Percentiles rank a stretch among this genome's conserved stretches.
Evolutionary conservation across 2,888 invertebrate genomes (phyloP).

Genomic region (Ichneumon xanthorius): DNA sequence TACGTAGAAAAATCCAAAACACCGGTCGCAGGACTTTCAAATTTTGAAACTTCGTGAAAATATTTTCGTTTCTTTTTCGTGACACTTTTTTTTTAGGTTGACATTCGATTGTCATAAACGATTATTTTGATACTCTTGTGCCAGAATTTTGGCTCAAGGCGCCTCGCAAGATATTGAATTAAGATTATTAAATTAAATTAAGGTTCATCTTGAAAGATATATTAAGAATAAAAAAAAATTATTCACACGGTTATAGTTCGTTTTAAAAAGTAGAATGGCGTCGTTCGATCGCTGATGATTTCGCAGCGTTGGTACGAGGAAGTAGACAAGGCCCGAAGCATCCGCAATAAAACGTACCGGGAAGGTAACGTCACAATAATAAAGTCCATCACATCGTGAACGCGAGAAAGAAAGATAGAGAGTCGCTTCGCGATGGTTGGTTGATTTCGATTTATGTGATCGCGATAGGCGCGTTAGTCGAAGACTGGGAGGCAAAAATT

Average conservation of each 20-base stretch:
- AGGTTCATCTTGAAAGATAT: background rate
- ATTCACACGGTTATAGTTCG: background rate
- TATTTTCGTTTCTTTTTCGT: no score
- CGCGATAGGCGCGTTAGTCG: conserved; percentile 20
- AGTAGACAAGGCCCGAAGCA: background rate
- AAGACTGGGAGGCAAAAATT: background rate
- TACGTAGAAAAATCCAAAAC: background rate
- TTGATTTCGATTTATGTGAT: conserved; percentile 31
- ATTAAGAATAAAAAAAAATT: background rate
- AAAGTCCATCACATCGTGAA: background rate
- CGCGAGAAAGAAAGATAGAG: conserved; percentile 22
- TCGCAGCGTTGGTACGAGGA: background rate
- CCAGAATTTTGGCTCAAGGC: background rate
- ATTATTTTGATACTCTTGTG: background rate
- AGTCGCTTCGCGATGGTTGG: conserved; percentile 17
- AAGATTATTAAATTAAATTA: background rate
- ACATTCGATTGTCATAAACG: no score
- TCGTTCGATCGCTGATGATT: background rate
- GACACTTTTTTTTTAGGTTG: no score
- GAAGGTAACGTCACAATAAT: background rate
- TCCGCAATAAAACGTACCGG: background rate
- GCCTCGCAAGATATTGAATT: background rate
- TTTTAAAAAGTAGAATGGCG: background rate
- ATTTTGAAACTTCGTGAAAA: no score
- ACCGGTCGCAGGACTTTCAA: no score